A percentile compares a stretch with the other conserved stretches of the same genome.
Evolutionary conservation across 2,113 vertebrate species (phyloP).

Genomic region (Phylloscopus trochilus): DNA sequence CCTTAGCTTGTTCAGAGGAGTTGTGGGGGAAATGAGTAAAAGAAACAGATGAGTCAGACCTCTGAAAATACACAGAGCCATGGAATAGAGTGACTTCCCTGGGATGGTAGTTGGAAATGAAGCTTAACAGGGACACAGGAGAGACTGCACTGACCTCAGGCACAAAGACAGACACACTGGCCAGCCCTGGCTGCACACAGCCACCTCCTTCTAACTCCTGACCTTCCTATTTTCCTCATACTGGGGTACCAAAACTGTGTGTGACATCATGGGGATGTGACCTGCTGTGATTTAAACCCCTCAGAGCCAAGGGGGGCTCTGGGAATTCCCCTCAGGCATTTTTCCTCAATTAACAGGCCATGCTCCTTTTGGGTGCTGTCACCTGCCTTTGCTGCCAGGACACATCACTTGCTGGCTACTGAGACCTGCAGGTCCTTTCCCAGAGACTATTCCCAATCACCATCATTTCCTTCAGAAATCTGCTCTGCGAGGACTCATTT

Average conservation of each 20-base stretch:
- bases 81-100: background rate
- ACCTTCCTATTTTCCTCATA: background rate
- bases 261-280: background rate
- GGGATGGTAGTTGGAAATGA: background rate
- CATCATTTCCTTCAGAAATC: background rate
- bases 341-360: background rate
- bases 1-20: background rate
- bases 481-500: background rate
- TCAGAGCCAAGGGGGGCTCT: background rate
- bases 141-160: background rate
- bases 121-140: background rate
- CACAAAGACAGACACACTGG: background rate
- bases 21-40: background rate
- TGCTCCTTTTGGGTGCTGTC: background rate
- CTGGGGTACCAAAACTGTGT: background rate
- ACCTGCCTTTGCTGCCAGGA: background rate
- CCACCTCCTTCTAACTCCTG: background rate
- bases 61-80: background rate
- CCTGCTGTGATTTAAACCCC: background rate
- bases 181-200: background rate
- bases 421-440: rapidly evolving
- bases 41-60: background rate
- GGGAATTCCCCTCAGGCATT: background rate
- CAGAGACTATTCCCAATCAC: background rate
- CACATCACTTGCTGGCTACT: background rate